Conservation (phyloP, 1,140 invertebrate genomes). For the Paralvinella palmiformis region DNA sequence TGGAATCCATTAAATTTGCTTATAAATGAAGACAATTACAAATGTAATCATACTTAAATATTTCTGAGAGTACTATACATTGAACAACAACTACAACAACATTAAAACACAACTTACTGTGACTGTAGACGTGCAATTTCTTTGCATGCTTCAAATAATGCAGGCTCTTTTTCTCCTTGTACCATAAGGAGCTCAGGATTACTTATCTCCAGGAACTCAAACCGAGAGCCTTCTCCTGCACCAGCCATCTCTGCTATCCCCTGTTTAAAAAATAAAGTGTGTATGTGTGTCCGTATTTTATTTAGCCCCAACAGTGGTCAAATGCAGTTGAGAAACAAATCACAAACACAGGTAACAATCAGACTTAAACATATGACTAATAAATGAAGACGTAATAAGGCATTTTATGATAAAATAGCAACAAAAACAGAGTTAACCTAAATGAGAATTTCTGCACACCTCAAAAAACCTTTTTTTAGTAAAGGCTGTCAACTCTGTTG, state of each 20-base stretch:
- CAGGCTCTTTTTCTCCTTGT: constrained; percentile 26
- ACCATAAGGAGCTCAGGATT: constrained; percentile 35
- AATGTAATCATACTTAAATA: no score
- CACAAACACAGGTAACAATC: background rate
- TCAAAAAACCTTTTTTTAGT: constrained; percentile 44
- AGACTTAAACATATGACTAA: background rate
- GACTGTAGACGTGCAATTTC: constrained; percentile 37
- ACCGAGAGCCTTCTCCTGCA: constrained; percentile 30
- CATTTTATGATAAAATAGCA: no score
- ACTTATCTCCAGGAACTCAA: constrained; percentile 40
- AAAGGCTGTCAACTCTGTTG: constrained; percentile 31
- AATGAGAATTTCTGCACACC: constrained; percentile 21
- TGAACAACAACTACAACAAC: background rate
- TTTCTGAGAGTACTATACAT: no score
- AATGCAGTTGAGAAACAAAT: background rate
- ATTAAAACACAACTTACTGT: constrained; percentile 24
- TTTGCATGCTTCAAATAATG: constrained; percentile 35
- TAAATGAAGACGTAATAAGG: background rate
- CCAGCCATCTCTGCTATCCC: constrained; percentile 40
- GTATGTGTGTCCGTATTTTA: background rate
- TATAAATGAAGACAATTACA: no score
- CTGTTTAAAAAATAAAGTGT: constrained; percentile 18
- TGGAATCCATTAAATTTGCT: no score
- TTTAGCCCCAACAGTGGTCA: background rate
- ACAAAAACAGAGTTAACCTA: no score